phyloP scores from a whole-genome alignment of 37 sponge, comb jelly and placozoan genomes.

The Beroe forskalii region DNA sequence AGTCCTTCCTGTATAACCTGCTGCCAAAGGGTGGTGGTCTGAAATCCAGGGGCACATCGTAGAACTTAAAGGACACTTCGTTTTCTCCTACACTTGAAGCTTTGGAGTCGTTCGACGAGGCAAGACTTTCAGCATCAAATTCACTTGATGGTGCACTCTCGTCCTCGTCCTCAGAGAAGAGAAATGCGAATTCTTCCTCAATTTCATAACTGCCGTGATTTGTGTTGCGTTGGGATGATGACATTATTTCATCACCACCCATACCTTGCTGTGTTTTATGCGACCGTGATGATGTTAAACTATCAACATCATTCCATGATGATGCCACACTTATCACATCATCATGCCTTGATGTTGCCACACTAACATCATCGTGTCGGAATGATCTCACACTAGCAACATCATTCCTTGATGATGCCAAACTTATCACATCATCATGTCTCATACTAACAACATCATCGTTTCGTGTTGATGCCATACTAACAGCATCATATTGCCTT shows the following conservation, averaged over 20 bases:
- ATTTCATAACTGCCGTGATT: no score
- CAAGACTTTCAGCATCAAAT: background rate
- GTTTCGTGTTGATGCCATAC: no score
- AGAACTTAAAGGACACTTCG: background rate
- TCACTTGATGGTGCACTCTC: background rate
- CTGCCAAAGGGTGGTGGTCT: background rate
- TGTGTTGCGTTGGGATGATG: no score
- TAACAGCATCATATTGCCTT: background rate
- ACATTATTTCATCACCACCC: no score
- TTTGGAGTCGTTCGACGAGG: background rate
- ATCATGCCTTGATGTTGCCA: no score
- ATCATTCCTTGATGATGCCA: background rate
- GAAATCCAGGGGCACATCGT: conserved; percentile 1
- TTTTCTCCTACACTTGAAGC: no score
- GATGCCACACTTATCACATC: background rate
- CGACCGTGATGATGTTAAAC: no score
- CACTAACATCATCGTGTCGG: background rate
- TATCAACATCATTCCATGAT: background rate
- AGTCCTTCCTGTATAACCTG: background rate
- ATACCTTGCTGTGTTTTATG: no score
- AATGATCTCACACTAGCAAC: background rate
- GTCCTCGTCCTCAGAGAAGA: background rate
- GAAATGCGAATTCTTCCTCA: no score
- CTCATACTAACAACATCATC: background rate
- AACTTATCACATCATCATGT: background rate